Conservation (phyloP, 2,888 invertebrate species). For the Alloplasta piceator region DNA sequence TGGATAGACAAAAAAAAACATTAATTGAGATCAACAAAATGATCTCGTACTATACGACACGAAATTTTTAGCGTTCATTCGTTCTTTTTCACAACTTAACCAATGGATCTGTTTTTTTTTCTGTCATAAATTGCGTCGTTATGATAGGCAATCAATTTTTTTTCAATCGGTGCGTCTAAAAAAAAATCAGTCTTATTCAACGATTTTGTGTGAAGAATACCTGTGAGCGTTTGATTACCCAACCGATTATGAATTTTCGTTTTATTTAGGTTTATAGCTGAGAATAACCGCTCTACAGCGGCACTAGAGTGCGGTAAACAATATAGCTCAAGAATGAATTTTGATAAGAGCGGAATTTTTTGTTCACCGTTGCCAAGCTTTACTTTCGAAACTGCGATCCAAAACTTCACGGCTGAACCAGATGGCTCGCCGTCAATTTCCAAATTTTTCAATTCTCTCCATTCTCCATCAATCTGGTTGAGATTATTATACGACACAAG, state of each 20-base stretch:
- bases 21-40: no score
- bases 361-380: not conserved
- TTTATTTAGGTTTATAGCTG: not conserved
- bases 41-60: no score
- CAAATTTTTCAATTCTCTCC: slow-evolving; percentile 31
- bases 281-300: not conserved
- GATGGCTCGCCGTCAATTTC: slow-evolving; percentile 17
- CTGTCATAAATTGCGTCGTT: slow-evolving; percentile 17
- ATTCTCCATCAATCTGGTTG: slow-evolving; percentile 35
- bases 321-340: slow-evolving; percentile 10
- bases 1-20: no score
- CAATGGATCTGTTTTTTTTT: no score
- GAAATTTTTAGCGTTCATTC: no score
- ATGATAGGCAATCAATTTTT: slow-evolving; percentile 1
- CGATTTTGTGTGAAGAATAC: slow-evolving; percentile 24
- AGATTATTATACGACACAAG: slow-evolving; percentile 12
- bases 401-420: slow-evolving; percentile 16
- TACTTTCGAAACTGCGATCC: slow-evolving; percentile 19
- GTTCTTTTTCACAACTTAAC: no score
- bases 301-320: slow-evolving; percentile 26
- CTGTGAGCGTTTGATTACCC: slow-evolving; percentile 17
- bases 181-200: not conserved
- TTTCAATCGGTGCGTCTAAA: not conserved
- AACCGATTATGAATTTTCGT: slow-evolving; percentile 15
- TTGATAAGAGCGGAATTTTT: slow-evolving; percentile 18